Evolutionary conservation across 1,140 invertebrate species (phyloP).

Genomic region (Drosophila sturtevanti): DNA sequence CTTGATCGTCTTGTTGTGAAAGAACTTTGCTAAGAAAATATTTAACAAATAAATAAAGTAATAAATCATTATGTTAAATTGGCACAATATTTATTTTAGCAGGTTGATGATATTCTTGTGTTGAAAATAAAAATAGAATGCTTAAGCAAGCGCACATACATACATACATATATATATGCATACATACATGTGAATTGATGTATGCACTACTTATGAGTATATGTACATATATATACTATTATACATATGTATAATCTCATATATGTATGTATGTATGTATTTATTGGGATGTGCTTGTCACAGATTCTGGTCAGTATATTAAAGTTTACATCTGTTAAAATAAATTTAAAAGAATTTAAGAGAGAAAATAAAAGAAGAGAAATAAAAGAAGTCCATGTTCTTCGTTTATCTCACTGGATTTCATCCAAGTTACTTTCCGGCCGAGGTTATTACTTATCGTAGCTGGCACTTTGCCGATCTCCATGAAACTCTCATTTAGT

Average conservation of each 20-base stretch:
- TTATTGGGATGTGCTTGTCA: too few species aligned
- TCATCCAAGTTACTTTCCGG: too few species aligned
- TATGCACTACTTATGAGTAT: background rate
- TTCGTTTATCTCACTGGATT: too few species aligned
- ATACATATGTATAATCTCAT: constrained; percentile 28
- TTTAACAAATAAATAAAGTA: constrained; percentile 75
- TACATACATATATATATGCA: background rate
- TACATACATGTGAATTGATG: background rate
- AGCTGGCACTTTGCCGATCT: too few species aligned
- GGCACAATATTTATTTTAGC: constrained; percentile 68
- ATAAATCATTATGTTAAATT: constrained; percentile 81
- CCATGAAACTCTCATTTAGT: too few species aligned
- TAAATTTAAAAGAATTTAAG: too few species aligned
- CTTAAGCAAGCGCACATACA: constrained; percentile 18
- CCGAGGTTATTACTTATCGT: too few species aligned
- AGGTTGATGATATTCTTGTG: constrained; percentile 37
- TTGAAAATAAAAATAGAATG: constrained; percentile 70
- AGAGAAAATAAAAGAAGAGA: too few species aligned
- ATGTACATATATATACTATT: constrained; percentile 29
- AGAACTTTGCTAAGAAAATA: constrained; percentile 65
- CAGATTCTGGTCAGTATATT: too few species aligned
- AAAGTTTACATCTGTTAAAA: too few species aligned
- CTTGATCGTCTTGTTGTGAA: constrained; percentile 56
- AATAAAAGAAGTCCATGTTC: too few species aligned
- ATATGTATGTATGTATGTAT: constrained; percentile 56